These are phyloP conservation scores for Centropus bengalensis DNA, from an alignment of 2,113 vertebrate genomes.

Conservation along the genomic window DNA sequence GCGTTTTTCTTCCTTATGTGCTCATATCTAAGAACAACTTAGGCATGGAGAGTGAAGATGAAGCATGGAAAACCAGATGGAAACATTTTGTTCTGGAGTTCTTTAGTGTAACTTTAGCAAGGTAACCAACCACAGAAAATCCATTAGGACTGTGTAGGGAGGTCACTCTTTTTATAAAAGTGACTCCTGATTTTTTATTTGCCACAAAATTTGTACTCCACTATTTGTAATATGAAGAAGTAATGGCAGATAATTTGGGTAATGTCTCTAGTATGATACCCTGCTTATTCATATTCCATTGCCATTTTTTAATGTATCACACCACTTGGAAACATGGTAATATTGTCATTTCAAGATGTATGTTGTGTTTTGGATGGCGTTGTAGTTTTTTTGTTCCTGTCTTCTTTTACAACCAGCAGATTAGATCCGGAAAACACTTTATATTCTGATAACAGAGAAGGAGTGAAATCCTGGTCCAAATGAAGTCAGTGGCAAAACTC, in stretches of 20 bases:
- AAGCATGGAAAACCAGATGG: neutral
- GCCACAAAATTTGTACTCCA: neutral
- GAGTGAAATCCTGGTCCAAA: conserved; percentile 1
- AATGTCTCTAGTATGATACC: neutral
- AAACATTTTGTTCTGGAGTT: neutral
- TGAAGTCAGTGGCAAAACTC: conserved; percentile 62
- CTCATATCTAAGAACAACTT: neutral
- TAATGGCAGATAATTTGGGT: neutral
- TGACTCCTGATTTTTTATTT: neutral
- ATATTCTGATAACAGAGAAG: conserved; percentile 12
- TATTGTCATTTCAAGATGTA: neutral
- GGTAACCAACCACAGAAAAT: neutral
- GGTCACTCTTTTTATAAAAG: neutral
- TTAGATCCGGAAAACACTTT: conserved; percentile 34
- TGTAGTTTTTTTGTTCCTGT: neutral
- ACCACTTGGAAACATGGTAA: neutral
- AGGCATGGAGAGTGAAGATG: neutral
- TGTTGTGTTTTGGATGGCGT: neutral
- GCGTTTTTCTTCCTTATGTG: neutral
- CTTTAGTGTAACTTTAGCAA: neutral
- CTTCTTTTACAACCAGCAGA: conserved; percentile 17
- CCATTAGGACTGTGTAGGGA: neutral
- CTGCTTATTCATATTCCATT: neutral
- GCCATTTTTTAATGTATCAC: neutral
- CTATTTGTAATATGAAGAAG: neutral